Conservation (phyloP, 2,888 invertebrate species). For the Notodonta dromedarius region DNA sequence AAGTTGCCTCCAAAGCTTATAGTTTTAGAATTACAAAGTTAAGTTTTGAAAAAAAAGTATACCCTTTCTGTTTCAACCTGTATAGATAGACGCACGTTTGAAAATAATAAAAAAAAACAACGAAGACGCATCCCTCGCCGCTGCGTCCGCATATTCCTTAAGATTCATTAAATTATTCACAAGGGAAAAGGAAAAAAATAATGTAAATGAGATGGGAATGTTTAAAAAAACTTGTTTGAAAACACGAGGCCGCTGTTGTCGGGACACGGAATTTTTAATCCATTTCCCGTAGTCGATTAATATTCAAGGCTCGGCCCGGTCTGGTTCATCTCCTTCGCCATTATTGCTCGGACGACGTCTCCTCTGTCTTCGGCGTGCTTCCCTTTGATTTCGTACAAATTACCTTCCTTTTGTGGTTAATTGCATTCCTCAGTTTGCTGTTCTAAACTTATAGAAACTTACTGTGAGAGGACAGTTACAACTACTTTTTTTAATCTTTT, state of each 20-base stretch:
- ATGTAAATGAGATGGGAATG: conserved; percentile 78
- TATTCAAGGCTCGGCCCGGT: conserved; percentile 82
- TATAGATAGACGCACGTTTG: conserved; percentile 1
- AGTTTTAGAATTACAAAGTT: too few relatives aligned
- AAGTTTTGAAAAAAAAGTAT: too few relatives aligned
- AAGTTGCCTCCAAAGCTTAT: too few relatives aligned
- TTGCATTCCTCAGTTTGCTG: conserved; percentile 40
- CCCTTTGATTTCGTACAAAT: conserved; percentile 77
- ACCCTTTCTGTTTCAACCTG: too few relatives aligned
- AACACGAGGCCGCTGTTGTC: conserved; percentile 72
- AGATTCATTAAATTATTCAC: conserved; percentile 83
- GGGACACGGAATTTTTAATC: conserved; percentile 83
- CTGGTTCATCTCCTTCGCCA: conserved; percentile 83
- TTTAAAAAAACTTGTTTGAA: conserved; percentile 82
- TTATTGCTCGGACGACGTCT: conserved; percentile 76
- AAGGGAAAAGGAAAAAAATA: conserved; percentile 73
- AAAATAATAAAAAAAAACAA: conserved; percentile 15
- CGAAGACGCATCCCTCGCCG: conserved; percentile 36
- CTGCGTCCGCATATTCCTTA: conserved; percentile 68
- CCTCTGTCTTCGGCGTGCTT: conserved; percentile 48
- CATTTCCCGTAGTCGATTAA: conserved; percentile 83
- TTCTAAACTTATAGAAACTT: not conserved
- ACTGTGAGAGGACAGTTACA: too few relatives aligned
- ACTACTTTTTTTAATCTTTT: too few relatives aligned
- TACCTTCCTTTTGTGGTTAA: conserved; percentile 70